These are phyloP conservation scores for Agrypnia vestita DNA, from an alignment of 1,140 invertebrate species.

Conservation along the genomic window DNA sequence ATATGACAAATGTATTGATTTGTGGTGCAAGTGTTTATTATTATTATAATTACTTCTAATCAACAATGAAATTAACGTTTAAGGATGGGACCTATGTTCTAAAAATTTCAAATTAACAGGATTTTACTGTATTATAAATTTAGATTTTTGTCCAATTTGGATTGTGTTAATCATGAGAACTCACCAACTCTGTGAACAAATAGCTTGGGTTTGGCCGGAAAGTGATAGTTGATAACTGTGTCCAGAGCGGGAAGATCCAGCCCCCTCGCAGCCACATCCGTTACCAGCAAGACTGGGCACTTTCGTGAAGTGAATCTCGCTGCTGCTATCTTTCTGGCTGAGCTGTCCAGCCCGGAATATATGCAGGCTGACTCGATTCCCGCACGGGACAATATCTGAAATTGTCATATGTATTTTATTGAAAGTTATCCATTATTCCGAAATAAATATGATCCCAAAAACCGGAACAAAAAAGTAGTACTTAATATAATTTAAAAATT, in stretches of 20 bases:
- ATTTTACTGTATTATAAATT: no score
- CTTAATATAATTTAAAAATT: no score
- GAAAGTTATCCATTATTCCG: no score
- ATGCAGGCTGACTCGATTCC: slow-evolving; percentile 91
- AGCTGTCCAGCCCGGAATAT: slow-evolving; percentile 96
- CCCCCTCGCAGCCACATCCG: slow-evolving; percentile 97
- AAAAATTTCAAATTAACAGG: no score
- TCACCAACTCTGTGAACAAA: slow-evolving; percentile 98
- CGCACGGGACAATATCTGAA: slow-evolving; percentile 86
- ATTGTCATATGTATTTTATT: slow-evolving; percentile 46
- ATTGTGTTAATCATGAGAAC: slow-evolving; percentile 61
- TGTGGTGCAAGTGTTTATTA: no score
- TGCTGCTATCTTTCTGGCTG: slow-evolving; percentile 95
- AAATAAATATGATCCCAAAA: no score
- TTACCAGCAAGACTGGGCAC: slow-evolving; percentile 90
- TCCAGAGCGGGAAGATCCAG: slow-evolving; percentile 97
- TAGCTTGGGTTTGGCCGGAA: slow-evolving; percentile 96
- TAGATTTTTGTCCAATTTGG: background rate
- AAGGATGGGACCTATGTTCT: no score
- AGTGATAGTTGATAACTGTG: slow-evolving; percentile 98
- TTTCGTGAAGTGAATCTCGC: slow-evolving; percentile 90
- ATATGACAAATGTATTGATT: no score
- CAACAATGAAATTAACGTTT: no score
- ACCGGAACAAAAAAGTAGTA: no score
- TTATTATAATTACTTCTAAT: no score